A percentile compares a stretch with the other conserved stretches of the same genome.
phyloP scores from a whole-genome alignment of 2,797 vertebrate genomes.

The Heliangelus exortis region DNA sequence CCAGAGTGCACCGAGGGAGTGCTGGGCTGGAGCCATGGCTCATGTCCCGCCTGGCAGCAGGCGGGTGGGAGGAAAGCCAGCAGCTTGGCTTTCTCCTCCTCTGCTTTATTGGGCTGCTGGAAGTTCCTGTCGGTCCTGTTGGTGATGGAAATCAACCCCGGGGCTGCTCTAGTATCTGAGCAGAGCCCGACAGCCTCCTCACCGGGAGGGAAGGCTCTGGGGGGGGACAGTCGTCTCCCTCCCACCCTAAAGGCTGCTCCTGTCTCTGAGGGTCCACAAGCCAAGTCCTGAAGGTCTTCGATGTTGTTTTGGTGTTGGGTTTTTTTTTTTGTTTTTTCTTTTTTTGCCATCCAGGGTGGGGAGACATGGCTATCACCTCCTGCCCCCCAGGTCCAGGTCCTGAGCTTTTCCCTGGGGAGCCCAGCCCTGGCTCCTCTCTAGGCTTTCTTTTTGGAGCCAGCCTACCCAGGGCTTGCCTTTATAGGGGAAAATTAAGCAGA shows the following conservation, averaged over 20 bases:
- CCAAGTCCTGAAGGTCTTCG: background rate
- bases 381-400: background rate
- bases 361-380: background rate
- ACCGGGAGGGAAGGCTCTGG: background rate
- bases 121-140: slow-evolving; percentile 22
- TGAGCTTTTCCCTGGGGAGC: background rate
- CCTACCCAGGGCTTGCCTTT: background rate
- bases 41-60: background rate
- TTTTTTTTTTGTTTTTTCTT: no score
- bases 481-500: background rate
- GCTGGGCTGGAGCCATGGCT: background rate
- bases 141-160: background rate
- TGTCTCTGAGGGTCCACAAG: accelerated
- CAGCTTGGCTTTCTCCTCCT: background rate
- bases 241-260: background rate
- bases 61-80: background rate
- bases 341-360: background rate
- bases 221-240: background rate
- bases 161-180: background rate
- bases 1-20: background rate
- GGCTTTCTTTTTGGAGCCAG: background rate
- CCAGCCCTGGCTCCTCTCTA: background rate
- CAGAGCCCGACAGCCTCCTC: background rate
- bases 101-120: background rate
- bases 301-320: no score